Percentiles rank a stretch among this genome's conserved stretches.
Evolutionary conservation across 2,888 invertebrate species (phyloP).

Genomic region (Dryocosmus kuriphilus): DNA sequence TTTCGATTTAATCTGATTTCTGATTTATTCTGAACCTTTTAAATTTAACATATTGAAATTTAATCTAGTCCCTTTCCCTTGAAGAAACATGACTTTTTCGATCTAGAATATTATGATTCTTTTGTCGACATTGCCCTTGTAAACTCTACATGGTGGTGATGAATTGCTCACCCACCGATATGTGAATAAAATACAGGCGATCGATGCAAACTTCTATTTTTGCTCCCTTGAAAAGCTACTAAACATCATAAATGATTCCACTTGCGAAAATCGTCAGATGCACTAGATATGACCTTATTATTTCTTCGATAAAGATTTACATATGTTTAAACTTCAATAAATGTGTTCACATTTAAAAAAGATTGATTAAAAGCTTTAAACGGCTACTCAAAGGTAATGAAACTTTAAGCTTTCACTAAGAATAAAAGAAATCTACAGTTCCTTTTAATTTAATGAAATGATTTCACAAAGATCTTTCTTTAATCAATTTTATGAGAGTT

Average conservation of each 20-base stretch:
- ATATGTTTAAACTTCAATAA: neutral
- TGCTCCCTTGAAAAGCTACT: conserved; percentile 51
- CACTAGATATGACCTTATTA: conserved; percentile 56
- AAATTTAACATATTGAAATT: neutral
- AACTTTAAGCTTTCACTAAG: neutral
- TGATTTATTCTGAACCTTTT: too few species aligned
- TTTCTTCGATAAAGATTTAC: conserved; percentile 37
- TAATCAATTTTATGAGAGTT: conserved; percentile 4
- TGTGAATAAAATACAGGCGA: conserved; percentile 58
- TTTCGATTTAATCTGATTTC: neutral
- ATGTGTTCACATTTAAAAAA: neutral
- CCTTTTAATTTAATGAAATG: conserved; percentile 12
- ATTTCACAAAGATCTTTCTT: neutral
- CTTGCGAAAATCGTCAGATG: conserved; percentile 58
- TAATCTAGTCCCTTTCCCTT: too few species aligned
- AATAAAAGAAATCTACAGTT: neutral
- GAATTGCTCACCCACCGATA: conserved; percentile 38
- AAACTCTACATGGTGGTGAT: conserved; percentile 20
- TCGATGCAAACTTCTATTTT: conserved; percentile 64
- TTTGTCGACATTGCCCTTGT: conserved; percentile 9
- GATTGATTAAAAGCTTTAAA: neutral
- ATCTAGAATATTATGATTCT: neutral
- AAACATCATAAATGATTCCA: conserved; percentile 57
- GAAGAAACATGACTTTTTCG: neutral
- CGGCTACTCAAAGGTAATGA: neutral